These are phyloP conservation scores for Ecliptopera silaceata DNA, from an alignment of 2,888 invertebrate species.

Conservation along the genomic window DNA sequence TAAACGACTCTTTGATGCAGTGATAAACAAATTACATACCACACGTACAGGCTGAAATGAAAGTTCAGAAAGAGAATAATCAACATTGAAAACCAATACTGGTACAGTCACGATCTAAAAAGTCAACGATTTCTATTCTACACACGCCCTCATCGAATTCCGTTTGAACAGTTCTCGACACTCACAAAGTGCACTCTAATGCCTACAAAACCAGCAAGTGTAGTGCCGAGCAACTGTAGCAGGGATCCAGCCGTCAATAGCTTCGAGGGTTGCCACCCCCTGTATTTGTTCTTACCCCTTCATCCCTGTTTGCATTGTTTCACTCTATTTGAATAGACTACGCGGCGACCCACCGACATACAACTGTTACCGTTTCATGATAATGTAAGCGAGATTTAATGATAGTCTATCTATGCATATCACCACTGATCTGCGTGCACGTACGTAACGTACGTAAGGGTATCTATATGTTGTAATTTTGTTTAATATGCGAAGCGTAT, in stretches of 20 bases:
- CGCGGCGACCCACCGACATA: conserved; percentile 58
- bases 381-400: conserved; percentile 74
- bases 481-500: conserved; percentile 61
- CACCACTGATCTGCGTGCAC: conserved; percentile 20
- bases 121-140: conserved; percentile 27
- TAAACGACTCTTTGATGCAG: conserved; percentile 12
- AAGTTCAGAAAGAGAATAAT: background rate
- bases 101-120: conserved; percentile 16
- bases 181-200: conserved; percentile 61
- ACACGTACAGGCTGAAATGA: background rate
- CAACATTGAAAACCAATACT: conserved; percentile 12
- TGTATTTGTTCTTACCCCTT: conserved; percentile 69
- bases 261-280: conserved; percentile 65
- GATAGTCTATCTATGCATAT: conserved; percentile 56
- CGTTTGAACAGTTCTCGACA: conserved; percentile 43
- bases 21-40: conserved; percentile 5
- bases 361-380: conserved; percentile 77
- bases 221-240: conserved; percentile 63
- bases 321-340: conserved; percentile 73
- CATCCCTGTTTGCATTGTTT: conserved; percentile 75
- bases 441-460: conserved; percentile 15
- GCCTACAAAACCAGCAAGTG: conserved; percentile 51
- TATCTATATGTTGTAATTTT: conserved; percentile 25
- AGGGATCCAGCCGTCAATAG: conserved; percentile 61
- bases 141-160: conserved; percentile 36